Evolutionary conservation across 1,140 invertebrate genomes (phyloP).

Genomic region (Brachionus paranguensis): DNA sequence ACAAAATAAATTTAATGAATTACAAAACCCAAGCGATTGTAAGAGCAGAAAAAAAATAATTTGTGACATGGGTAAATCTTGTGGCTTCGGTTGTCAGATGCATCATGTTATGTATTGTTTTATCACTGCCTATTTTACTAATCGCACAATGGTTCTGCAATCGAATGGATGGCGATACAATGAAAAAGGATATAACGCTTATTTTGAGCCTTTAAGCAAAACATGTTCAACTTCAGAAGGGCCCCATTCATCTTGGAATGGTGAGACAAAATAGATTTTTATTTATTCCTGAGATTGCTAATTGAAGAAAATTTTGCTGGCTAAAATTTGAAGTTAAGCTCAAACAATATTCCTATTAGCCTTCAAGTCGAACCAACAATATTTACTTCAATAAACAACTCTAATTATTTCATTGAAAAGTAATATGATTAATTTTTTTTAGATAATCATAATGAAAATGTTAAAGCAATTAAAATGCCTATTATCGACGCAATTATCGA

Average conservation of each 20-base stretch:
- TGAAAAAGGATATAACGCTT: slow-evolving; percentile 78
- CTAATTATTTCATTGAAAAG: too few species aligned
- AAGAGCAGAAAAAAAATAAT: slow-evolving; percentile 76
- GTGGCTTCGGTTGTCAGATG: slow-evolving; percentile 90
- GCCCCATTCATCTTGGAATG: too few species aligned
- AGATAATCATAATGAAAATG: slow-evolving; percentile 65
- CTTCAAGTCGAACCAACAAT: too few species aligned
- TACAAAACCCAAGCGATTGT: slow-evolving; percentile 77
- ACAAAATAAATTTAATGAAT: slow-evolving; percentile 68
- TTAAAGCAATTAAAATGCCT: slow-evolving; percentile 70
- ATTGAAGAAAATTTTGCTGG: too few species aligned
- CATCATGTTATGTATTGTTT: slow-evolving; percentile 96
- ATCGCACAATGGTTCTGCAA: slow-evolving; percentile 85
- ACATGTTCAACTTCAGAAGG: slow-evolving; percentile 61
- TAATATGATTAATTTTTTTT: slow-evolving; percentile 50
- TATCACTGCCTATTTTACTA: slow-evolving; percentile 86
- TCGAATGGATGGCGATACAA: slow-evolving; percentile 90
- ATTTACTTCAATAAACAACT: too few species aligned
- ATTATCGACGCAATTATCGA: slow-evolving; percentile 88
- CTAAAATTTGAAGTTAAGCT: too few species aligned
- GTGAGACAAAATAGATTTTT: too few species aligned
- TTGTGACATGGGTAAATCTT: slow-evolving; percentile 94
- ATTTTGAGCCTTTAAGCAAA: slow-evolving; percentile 84
- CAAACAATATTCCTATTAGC: too few species aligned
- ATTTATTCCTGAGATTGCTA: too few species aligned